Evolutionary conservation across 2,888 invertebrate species (phyloP), one percentile per base, ranked within the genome.

Genomic region (Sicus ferrugineus): DNA sequence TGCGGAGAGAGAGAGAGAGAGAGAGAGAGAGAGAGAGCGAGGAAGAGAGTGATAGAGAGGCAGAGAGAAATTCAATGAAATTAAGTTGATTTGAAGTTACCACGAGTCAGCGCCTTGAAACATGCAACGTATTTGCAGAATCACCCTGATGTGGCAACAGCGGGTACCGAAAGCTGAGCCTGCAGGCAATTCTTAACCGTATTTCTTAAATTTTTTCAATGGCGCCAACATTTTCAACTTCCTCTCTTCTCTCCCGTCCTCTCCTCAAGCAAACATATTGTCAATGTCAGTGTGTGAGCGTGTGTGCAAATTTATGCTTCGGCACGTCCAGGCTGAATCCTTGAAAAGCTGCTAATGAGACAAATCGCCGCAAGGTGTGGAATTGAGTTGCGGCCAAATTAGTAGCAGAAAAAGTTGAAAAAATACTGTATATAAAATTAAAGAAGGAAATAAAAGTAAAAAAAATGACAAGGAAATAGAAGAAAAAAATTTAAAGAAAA

Each of bases 361-460:
- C 80, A 81, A 80, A 80, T 68, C 74, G 80, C 80, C 80, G 73
- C 73, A 79, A 80, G 80, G 79, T 81, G 79, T 76, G 71, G 73
- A 73, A 67, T 70, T 73, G 58, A 67, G 68, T 67, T 68, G 58
- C 65, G 66, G 56, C 46, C 30, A 50, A 59, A 65, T 59, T 48
- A 69, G 65, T 30, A n/a, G 50, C 34, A 34, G n/a, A n/a, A n/a
- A n/a, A n/a, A n/a, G n/a, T n/a, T n/a, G n/a, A n/a, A n/a, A n/a
- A n/a, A n/a, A n/a, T n/a, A n/a, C n/a, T n/a, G n/a, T n/a, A n/a
- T n/a, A n/a, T n/a, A n/a, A n/a, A n/a, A n/a, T n/a, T n/a, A n/a
- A n/a, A n/a, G n/a, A n/a, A n/a, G n/a, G n/a, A n/a, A n/a, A n/a
- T n/a, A n/a, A n/a, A n/a, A n/a, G n/a, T n/a, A 50, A n/a, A 50